These are phyloP conservation scores for Channa maculata DNA, from an alignment of 2,113 vertebrate genomes.

Conservation along the genomic window DNA sequence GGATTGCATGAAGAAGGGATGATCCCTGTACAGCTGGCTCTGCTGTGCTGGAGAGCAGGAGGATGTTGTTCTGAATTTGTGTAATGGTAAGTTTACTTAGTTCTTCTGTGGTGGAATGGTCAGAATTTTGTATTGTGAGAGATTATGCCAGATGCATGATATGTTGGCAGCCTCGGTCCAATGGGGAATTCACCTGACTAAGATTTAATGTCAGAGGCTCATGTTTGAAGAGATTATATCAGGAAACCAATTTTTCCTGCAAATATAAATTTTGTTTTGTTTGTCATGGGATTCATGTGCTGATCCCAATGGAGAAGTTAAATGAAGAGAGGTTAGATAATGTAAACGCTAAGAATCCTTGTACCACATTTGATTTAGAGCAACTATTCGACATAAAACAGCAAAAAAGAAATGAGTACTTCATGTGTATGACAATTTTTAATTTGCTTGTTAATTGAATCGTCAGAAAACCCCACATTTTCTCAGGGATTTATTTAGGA, in stretches of 20 bases:
- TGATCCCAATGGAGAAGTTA: constrained; percentile 22
- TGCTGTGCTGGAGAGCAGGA: background rate
- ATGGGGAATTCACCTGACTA: background rate
- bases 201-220: background rate
- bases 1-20: background rate
- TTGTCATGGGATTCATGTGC: constrained; percentile 25
- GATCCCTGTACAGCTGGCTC: constrained; percentile 1
- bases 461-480: constrained; percentile 9
- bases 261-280: constrained; percentile 12
- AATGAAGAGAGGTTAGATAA: constrained; percentile 9
- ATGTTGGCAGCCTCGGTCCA: constrained; percentile 16
- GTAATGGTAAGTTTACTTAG: background rate
- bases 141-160: constrained; percentile 18
- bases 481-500: constrained; percentile 75
- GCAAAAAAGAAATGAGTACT: background rate
- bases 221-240: constrained; percentile 1
- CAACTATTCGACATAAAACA: constrained; percentile 19
- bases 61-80: constrained; percentile 19
- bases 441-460: background rate
- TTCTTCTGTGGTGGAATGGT: constrained; percentile 30
- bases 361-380: constrained; percentile 59
- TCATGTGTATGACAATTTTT: background rate
- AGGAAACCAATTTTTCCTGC: constrained; percentile 27
- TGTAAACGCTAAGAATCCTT: constrained; percentile 17
- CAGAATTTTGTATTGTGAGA: background rate